Percentiles rank a stretch among this genome's conserved stretches.
Evolutionary conservation across 2,797 vertebrate genomes (phyloP).

Genomic region (Mus spretus): DNA sequence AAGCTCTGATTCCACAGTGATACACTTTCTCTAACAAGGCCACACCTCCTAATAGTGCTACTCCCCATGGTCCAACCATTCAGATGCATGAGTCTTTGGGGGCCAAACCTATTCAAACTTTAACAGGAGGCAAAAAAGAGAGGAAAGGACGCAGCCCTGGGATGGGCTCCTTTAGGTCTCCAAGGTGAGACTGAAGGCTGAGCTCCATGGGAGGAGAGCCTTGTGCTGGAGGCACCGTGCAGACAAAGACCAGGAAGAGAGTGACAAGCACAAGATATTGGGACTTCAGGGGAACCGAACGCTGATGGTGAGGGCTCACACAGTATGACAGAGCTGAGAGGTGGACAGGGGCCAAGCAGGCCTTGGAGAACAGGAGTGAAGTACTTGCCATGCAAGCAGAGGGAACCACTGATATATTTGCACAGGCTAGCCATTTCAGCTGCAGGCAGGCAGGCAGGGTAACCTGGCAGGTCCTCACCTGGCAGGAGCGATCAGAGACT

Average conservation of each 20-base stretch:
- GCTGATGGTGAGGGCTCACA: too few relatives aligned
- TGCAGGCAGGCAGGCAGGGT: background rate
- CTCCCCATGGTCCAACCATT: background rate
- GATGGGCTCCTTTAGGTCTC: background rate
- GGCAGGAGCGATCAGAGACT: background rate
- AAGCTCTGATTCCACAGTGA: background rate
- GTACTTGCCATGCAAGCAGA: background rate
- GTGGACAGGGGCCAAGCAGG: background rate
- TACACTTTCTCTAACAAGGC: background rate
- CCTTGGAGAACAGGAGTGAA: background rate
- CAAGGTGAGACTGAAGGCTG: background rate
- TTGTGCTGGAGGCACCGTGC: background rate
- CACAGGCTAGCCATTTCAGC: background rate
- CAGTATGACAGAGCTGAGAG: background rate
- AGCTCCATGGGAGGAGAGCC: too few relatives aligned
- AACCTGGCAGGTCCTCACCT: background rate
- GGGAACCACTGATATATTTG: background rate
- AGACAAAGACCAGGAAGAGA: background rate
- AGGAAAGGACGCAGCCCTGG: background rate
- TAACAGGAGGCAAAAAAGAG: background rate
- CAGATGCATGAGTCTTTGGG: background rate
- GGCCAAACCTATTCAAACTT: background rate
- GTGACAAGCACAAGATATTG: too few relatives aligned
- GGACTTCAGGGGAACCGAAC: background rate
- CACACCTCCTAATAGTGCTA: background rate